These are phyloP conservation scores for Etheostoma cragini DNA, from an alignment of 2,113 vertebrate species.

Conservation along the genomic window DNA sequence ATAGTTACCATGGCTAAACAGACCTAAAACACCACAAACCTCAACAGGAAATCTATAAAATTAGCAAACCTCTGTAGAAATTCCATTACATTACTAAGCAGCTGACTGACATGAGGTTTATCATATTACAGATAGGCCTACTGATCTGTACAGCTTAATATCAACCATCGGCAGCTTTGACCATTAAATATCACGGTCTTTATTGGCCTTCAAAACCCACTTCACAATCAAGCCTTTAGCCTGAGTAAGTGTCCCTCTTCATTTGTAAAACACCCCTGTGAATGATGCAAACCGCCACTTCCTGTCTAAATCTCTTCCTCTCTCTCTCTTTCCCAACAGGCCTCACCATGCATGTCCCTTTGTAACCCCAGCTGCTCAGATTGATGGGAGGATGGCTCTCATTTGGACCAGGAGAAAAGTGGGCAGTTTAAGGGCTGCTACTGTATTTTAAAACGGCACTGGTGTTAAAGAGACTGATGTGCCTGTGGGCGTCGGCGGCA, in stretches of 20 bases:
- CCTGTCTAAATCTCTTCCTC: slow-evolving; percentile 41
- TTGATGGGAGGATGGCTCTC: slow-evolving; percentile 75
- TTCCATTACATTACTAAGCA: background rate
- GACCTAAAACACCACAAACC: background rate
- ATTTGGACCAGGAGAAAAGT: slow-evolving; percentile 79
- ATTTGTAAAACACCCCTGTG: slow-evolving; percentile 59
- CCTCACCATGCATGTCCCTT: slow-evolving; percentile 39
- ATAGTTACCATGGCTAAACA: background rate
- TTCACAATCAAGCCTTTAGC: slow-evolving; percentile 38
- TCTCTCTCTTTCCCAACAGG: slow-evolving; percentile 3
- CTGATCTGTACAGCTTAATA: background rate
- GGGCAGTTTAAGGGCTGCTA: slow-evolving; percentile 76
- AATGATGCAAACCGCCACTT: slow-evolving; percentile 47
- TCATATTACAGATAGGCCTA: background rate
- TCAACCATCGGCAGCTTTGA: background rate
- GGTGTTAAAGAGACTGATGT: slow-evolving; percentile 81
- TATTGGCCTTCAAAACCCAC: background rate
- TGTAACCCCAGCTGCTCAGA: slow-evolving; percentile 44
- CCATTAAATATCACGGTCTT: slow-evolving; percentile 11
- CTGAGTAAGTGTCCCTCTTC: slow-evolving; percentile 46
- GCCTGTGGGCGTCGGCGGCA: background rate
- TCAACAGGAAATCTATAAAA: background rate
- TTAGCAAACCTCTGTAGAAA: background rate
- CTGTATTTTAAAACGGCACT: slow-evolving; percentile 79
- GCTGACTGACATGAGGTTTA: background rate